Evolutionary conservation across 53 echinoderm and acorn worm species (phyloP), one percentile per base, ranked within the genome.

Genomic region (Patiria pectinifera): DNA sequence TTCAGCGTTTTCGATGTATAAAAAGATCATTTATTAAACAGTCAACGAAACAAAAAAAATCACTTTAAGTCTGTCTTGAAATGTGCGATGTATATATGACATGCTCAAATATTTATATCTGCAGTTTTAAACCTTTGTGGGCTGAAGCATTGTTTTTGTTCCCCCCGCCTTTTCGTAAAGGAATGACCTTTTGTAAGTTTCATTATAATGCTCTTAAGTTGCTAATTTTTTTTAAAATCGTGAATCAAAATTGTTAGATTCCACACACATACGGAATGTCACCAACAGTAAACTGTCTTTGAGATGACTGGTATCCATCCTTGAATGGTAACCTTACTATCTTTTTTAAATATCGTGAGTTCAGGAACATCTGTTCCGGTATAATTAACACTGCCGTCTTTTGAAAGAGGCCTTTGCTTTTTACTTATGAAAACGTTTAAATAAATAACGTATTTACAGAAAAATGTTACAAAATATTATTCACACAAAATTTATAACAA

Each of bases 381-480:
- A 53, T 14, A 18, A 35, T 35, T 35, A 69, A 21, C 69, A 69
- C 24, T 23, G 6, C 19, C 4, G 21, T 10, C 19, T 24, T 21
- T 24, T 21, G 13, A 4, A 23, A 74, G 74, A 74, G 24, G 24
- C 3, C 74, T 23, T 74, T 23, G 3, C 5, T 74, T 23, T 9
- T 23, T 18, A 22, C 74, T 18, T n/a, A 74, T 74, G 2, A 23
- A 59, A 44, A 83, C 4, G 18, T 15, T 59, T 23, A 83, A 90
- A 90, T 90, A 90, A 90, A 90, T 90, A 90, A 81, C 5, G 2
- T 90, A 90, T 90, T 81, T 90, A 90, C 90, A 90, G 26, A 80
- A 35, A 35, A 35, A 90, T 80, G n/a, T 63, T 80, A 90, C 90
- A 80, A 81, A 84, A 90, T 26, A 78, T 8, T 89, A 89, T 78